Conservation (phyloP, 2,888 invertebrate species). For the Torymus tubicola region DNA sequence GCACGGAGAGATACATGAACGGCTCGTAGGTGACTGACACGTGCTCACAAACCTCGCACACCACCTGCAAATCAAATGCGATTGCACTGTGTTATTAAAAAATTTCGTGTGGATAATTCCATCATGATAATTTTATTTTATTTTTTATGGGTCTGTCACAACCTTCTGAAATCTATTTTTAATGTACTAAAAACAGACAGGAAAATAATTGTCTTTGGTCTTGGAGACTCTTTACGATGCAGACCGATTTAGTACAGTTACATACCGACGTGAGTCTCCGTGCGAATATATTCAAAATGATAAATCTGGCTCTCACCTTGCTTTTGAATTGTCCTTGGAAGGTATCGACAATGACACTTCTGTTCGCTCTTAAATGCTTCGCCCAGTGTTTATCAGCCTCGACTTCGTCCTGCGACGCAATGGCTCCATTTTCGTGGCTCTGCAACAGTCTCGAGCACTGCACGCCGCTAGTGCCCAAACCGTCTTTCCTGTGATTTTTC, state of each 20-base stretch:
- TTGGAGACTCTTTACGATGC: slow-evolving; percentile 58
- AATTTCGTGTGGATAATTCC: neutral
- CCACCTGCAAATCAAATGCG: slow-evolving; percentile 75
- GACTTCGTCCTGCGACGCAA: slow-evolving; percentile 71
- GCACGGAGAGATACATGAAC: slow-evolving; percentile 83
- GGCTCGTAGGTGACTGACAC: slow-evolving; percentile 82
- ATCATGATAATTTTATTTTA: neutral
- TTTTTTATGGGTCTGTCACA: slow-evolving; percentile 45
- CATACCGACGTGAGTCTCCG: slow-evolving; percentile 58
- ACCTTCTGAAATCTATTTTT: slow-evolving; percentile 56
- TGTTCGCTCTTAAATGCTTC: slow-evolving; percentile 78
- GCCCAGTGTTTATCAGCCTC: slow-evolving; percentile 80
- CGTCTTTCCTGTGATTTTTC: slow-evolving; percentile 72
- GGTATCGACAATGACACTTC: slow-evolving; percentile 80
- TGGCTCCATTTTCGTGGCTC: slow-evolving; percentile 69
- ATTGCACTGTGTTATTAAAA: neutral
- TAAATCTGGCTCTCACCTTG: slow-evolving; percentile 76
- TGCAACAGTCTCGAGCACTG: slow-evolving; percentile 66
- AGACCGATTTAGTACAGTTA: slow-evolving; percentile 41
- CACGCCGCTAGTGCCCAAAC: slow-evolving; percentile 62
- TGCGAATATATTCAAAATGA: no score
- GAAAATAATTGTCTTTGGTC: slow-evolving; percentile 53
- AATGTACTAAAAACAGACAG: slow-evolving; percentile 54
- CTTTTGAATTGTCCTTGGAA: slow-evolving; percentile 83
- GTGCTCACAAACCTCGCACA: slow-evolving; percentile 80